Evolutionary conservation across 2,888 invertebrate genomes (phyloP).

Genomic region (Microctonus aethiopoides): DNA sequence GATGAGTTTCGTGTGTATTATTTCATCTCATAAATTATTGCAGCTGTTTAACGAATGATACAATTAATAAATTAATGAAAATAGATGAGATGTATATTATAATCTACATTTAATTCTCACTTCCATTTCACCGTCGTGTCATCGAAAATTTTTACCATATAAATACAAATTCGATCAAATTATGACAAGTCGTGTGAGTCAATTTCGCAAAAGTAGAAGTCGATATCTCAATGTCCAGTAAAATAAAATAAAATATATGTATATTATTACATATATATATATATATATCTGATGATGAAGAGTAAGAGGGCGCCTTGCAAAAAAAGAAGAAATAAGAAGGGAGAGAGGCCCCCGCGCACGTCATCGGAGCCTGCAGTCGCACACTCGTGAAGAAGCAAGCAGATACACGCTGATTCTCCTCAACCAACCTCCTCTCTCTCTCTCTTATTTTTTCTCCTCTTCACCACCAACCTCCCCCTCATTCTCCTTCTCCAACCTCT

Average conservation of each 20-base stretch:
- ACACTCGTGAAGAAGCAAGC: constrained; percentile 27
- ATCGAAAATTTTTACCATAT: neutral
- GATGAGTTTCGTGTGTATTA: too few relatives aligned
- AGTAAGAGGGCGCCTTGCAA: constrained; percentile 1
- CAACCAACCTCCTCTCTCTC: constrained; percentile 21
- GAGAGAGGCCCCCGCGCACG: constrained; percentile 23
- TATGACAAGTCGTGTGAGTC: constrained; percentile 11
- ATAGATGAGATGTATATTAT: too few relatives aligned
- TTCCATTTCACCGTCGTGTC: neutral
- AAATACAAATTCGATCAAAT: constrained; percentile 21
- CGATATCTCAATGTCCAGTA: constrained; percentile 2
- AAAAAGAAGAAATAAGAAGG: neutral
- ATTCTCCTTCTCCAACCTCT: constrained; percentile 3
- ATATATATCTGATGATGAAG: constrained; percentile 4
- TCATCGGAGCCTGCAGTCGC: constrained; percentile 34
- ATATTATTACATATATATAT: neutral
- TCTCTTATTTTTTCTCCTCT: constrained; percentile 32
- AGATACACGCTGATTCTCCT: constrained; percentile 43
- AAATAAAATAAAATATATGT: neutral
- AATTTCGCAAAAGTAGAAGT: neutral
- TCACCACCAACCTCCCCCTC: constrained; percentile 21
- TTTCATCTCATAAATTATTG: too few relatives aligned
- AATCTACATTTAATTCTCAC: neutral
- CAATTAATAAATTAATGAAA: too few relatives aligned
- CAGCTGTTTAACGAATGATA: too few relatives aligned